Evolutionary conservation across 1,140 invertebrate genomes (phyloP).

Genomic region (Lanistes nyassanus): DNA sequence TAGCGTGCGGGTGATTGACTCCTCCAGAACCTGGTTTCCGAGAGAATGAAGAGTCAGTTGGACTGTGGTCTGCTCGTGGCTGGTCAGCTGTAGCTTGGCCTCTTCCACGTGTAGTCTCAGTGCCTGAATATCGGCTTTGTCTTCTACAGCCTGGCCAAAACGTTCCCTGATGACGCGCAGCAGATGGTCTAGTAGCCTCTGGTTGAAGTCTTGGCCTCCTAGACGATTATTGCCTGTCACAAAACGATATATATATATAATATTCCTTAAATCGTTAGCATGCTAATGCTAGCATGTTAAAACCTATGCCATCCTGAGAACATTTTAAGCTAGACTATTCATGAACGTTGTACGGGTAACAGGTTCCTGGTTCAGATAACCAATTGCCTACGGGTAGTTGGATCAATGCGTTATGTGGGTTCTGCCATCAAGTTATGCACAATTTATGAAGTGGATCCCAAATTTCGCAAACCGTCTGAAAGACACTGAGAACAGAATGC

Average conservation of each 20-base stretch:
- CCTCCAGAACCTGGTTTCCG: slow-evolving; percentile 41
- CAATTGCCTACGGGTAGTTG: no score
- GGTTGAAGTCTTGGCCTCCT: slow-evolving; percentile 70
- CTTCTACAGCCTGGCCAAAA: slow-evolving; percentile 52
- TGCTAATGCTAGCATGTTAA: no score
- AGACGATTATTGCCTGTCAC: slow-evolving; percentile 68
- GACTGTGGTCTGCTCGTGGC: slow-evolving; percentile 48
- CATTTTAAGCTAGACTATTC: not conserved
- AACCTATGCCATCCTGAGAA: no score
- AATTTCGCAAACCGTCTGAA: no score
- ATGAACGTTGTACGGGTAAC: no score
- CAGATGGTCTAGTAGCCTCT: slow-evolving; percentile 62
- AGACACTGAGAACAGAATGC: no score
- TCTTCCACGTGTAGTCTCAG: slow-evolving; percentile 67
- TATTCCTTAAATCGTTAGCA: no score
- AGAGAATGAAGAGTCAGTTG: slow-evolving; percentile 58
- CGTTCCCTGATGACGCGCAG: slow-evolving; percentile 50
- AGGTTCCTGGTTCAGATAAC: no score
- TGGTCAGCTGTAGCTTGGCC: slow-evolving; percentile 67
- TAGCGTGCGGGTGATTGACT: slow-evolving; percentile 52
- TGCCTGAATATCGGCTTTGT: slow-evolving; percentile 68
- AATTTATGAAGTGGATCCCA: no score
- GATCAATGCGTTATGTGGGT: no score
- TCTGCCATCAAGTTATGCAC: no score
- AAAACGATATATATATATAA: slow-evolving; percentile 17